A percentile compares a stretch with the other conserved stretches of the same genome.
Conservation (phyloP, 2,888 invertebrate species). For the Platycnemis pennipes region DNA sequence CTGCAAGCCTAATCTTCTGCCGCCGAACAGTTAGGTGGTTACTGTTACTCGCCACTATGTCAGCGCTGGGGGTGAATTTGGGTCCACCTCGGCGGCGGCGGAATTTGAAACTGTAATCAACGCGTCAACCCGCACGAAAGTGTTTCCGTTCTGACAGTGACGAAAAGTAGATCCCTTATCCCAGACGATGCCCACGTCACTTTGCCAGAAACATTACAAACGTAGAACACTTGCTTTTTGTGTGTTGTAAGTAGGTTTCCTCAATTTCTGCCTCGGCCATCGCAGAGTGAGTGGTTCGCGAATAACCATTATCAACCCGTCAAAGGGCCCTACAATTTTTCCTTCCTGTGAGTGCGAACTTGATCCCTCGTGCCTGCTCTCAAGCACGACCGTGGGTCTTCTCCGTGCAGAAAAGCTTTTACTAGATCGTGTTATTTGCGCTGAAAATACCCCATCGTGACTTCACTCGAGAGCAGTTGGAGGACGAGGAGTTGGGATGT, state of each 20-base stretch:
- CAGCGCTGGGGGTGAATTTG: slow-evolving; percentile 12
- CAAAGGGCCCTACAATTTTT: neutral
- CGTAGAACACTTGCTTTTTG: too few relatives aligned
- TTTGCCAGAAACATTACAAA: neutral
- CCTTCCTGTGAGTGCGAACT: neutral
- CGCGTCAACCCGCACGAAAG: slow-evolving; percentile 4
- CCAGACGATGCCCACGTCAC: neutral
- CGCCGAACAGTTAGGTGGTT: neutral
- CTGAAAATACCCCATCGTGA: neutral
- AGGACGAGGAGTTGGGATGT: neutral
- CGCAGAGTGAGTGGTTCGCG: neutral
- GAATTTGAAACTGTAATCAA: neutral
- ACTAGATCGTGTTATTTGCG: neutral
- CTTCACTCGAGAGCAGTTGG: neutral
- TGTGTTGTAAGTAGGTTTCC: neutral
- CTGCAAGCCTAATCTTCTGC: slow-evolving; percentile 11
- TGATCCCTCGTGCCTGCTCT: neutral
- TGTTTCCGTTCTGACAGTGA: slow-evolving; percentile 1
- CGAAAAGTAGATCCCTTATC: neutral
- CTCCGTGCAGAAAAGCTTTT: neutral
- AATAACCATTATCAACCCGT: neutral
- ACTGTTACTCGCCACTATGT: slow-evolving; percentile 10
- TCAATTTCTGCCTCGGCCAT: neutral
- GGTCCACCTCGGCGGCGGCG: neutral
- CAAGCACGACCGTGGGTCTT: neutral